Conservation (phyloP, 2,888 invertebrate genomes). For the Sinhomidia bicolor region DNA sequence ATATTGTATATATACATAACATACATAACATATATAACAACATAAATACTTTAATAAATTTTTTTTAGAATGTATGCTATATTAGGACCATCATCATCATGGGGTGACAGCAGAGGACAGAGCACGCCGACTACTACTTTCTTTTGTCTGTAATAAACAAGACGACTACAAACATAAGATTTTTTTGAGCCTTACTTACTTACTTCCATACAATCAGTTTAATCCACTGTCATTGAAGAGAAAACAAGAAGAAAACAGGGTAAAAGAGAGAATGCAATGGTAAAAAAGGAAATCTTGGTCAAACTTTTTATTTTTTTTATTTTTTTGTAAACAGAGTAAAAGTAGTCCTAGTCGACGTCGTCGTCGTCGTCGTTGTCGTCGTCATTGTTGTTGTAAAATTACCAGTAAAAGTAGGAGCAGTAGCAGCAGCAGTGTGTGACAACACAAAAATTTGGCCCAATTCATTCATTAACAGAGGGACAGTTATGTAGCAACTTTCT, state of each 20-base stretch:
- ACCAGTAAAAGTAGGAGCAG: not conserved
- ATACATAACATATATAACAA: not conserved
- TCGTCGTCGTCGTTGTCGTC: not conserved
- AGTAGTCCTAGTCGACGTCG: not conserved
- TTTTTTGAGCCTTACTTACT: conserved; percentile 4
- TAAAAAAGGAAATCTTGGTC: conserved; percentile 68
- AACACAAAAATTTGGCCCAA: conserved; percentile 72
- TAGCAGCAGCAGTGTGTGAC: conserved; percentile 48
- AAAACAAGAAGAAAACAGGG: conserved; percentile 39
- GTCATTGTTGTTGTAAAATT: not conserved
- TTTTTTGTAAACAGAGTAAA: conserved; percentile 50
- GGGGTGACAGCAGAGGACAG: conserved; percentile 54
- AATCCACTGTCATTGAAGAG: conserved; percentile 68
- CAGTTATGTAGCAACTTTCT: conserved; percentile 72
- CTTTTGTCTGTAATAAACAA: not conserved
- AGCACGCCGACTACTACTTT: not conserved
- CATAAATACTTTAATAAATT: too few relatives aligned
- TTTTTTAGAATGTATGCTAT: too few relatives aligned
- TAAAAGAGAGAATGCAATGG: conserved; percentile 24
- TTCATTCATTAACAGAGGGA: conserved; percentile 74
- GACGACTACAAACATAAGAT: not conserved
- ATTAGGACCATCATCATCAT: not conserved
- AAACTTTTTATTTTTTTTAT: conserved; percentile 60
- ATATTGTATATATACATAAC: not conserved
- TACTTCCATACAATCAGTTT: conserved; percentile 68